Conservation (phyloP, 2,888 invertebrate species). For the Melolontha melolontha region DNA sequence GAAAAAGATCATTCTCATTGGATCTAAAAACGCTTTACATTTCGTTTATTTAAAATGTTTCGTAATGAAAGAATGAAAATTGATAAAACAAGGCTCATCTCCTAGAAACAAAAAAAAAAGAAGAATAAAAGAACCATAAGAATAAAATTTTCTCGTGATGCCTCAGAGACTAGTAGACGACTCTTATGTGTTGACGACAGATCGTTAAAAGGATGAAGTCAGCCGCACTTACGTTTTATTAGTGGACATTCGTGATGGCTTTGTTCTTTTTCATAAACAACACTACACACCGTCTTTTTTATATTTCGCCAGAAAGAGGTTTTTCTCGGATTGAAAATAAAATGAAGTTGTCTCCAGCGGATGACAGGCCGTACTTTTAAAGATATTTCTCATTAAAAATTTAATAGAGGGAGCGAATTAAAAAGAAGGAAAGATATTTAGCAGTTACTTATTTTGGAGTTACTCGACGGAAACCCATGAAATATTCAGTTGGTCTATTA, state of each 20-base stretch:
- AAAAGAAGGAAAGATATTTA: conserved; percentile 20
- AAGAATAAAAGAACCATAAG: neutral
- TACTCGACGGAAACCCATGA: conserved; percentile 6
- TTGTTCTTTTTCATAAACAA: conserved; percentile 8
- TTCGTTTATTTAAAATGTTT: neutral
- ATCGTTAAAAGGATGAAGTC: conserved; percentile 25
- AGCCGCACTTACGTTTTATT: conserved; percentile 27
- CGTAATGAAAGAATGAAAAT: neutral
- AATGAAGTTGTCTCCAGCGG: neutral
- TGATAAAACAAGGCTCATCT: neutral
- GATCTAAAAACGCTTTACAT: neutral
- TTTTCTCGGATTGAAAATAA: conserved; percentile 1
- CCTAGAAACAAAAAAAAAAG: neutral
- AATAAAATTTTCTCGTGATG: conserved; percentile 16
- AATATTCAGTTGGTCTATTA: conserved; percentile 18
- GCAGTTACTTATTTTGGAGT: conserved; percentile 14
- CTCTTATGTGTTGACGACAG: conserved; percentile 20
- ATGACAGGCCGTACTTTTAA: neutral
- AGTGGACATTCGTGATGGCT: conserved; percentile 18
- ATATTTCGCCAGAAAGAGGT: neutral
- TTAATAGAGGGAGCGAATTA: conserved; percentile 21
- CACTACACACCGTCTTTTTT: neutral
- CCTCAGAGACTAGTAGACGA: neutral
- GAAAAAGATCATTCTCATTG: neutral
- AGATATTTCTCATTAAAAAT: conserved; percentile 17